Evolutionary conservation across 2,113 vertebrate species (phyloP).

Genomic region (Calidris pugnax): DNA sequence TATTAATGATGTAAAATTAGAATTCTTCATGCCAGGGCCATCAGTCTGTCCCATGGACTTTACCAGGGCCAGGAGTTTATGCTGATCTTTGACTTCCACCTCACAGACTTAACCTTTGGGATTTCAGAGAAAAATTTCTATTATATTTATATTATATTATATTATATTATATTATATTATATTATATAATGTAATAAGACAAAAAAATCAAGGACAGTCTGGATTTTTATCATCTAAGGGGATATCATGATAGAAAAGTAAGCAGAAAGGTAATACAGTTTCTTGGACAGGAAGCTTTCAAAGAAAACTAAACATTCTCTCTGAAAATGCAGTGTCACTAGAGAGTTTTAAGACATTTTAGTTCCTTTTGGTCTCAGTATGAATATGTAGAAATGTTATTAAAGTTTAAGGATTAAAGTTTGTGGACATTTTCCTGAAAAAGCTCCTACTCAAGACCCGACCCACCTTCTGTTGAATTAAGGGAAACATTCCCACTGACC

Average conservation of each 20-base stretch:
- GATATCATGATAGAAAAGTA: not conserved
- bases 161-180: not conserved
- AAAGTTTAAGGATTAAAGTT: not conserved
- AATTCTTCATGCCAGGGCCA: not conserved
- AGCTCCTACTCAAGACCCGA: not conserved
- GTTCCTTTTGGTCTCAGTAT: not conserved
- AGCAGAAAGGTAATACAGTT: not conserved
- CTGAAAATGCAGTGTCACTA: not conserved
- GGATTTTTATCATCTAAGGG: not conserved
- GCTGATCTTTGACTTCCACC: not conserved
- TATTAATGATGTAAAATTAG: slow-evolving; percentile 50
- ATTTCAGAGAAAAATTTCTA: not conserved
- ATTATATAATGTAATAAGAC: not conserved
- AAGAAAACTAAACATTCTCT: not conserved
- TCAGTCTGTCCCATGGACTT: not conserved
- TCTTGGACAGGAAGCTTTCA: not conserved
- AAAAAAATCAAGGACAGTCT: not conserved
- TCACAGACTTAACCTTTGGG: not conserved
- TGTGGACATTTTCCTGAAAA: not conserved
- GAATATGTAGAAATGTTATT: not conserved
- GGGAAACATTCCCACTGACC: not conserved
- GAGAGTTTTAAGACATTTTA: not conserved
- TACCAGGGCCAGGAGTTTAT: not conserved
- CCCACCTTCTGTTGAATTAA: not conserved
- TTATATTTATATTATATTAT: not conserved